Base-by-base conservation (phyloP, 1,140 invertebrate genomes). In the Lethrus apterus region DNA sequence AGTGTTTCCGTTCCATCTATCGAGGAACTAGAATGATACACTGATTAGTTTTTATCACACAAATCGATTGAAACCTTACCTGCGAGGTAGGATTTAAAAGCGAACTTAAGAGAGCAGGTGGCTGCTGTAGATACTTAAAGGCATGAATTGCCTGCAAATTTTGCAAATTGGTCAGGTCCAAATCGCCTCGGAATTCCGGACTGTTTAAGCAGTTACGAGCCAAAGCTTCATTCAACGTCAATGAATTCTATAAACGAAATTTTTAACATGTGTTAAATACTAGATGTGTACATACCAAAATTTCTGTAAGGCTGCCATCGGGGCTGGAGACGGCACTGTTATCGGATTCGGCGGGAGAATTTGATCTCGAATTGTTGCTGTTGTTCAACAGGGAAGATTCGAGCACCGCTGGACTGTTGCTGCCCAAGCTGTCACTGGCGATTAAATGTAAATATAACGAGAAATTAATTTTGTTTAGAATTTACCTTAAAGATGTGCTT, bases 301-400 rank as follows among this genome's bases (percentile, higher is more conserved):
- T 72, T 46, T 83, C 80, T 36, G 75, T 66, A 2, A 84, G 62
- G 47, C 74, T 78, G 26, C 71, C 70, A 43, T 79, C 76, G 26
- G 71, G 63, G 55, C 74, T 77, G 33, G 77, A 78, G 31, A 77
- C 68, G 42, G 73, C 77, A 56, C 74, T 81, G 26, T 71, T 76
- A 54, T 82, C 79, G 1, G 75, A 78, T 55, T 79, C 77, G 3
- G 71, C 71, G 13, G 77, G 75, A 8, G 78, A 79, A 60, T 74
- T 72, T 13, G 77, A 77, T 51, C 76, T 69, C 1, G 69, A 73
- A 44, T 71, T 73, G 54, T 64, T 70, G 2, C 36, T 15, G 15
- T 68, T 66, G 18, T 57, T 47, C 19, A 63, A 40, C 21, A 70
- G 52, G 14, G 68, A 57, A 45, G 63, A 59, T 48, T 75, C 72